Base-by-base conservation (phyloP, 1,140 invertebrate genomes). In the Anastrepha ludens region DNA sequence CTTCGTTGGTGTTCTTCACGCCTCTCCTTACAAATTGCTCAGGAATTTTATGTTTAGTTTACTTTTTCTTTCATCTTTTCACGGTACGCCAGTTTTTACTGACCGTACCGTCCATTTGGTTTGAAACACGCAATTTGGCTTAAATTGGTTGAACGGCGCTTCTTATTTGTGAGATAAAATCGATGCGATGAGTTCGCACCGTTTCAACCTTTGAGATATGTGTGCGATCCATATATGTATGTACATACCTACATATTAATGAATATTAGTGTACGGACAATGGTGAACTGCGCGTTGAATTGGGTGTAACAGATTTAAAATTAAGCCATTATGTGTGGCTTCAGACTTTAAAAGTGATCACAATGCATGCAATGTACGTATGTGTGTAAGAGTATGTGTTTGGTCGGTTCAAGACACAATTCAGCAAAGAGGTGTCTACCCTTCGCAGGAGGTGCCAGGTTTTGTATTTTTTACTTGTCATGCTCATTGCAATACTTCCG, bases 1-100 rank as follows among this genome's bases (percentile, higher is more conserved):
- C 92, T 93, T 93, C 92, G 92, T 93, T 93, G 92, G 92, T 93
- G 92, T 93, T 93, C 92, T 93, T 93, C 92, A 93, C 92, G 92
- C 92, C 92, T 93, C 90, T 92, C 91, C 91, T 91, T 92, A 92
- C 91, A 93, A 93, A 93, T 93, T 93, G 92, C 92, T 91, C 89
- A 92, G 91, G 91, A 92, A 92, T 93, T 93, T 92, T 90, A 91
- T 92, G 91, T 93, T 92, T 87, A 85, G 55, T 88, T 87, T 65
- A 39, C 85, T 65, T 64, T 87, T 74, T 87, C n/a, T 64, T 85
- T 55, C 6, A 81, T 81, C 74, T 81, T 81, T 81, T 58, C 74
- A 81, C 47, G 47, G 74, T 55, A 81, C 74, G 47, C 74, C 47
- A 78, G 74, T 81, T 81, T n/a, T 50, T 55, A 55, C 9, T 81